These are phyloP conservation scores for Vulpes ferrilata DNA, from an alignment of 2,113 vertebrate species.

Conservation along the genomic window DNA sequence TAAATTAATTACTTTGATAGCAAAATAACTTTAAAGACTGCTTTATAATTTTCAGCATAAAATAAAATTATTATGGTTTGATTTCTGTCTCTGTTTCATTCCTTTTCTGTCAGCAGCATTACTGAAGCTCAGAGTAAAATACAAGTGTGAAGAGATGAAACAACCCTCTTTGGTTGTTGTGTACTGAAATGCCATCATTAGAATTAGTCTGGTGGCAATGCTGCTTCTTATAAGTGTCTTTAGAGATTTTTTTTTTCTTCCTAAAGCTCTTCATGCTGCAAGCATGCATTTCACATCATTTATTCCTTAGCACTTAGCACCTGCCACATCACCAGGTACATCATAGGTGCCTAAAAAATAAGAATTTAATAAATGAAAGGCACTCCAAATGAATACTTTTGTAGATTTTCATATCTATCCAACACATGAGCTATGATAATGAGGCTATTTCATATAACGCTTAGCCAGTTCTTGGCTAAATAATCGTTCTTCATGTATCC, in stretches of 20 bases:
- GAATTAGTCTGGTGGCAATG: not conserved
- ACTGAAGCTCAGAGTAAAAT: slow-evolving; percentile 12
- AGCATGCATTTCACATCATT: not conserved
- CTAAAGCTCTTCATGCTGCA: not conserved
- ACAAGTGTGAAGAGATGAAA: slow-evolving; percentile 7
- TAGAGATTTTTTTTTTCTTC: not conserved
- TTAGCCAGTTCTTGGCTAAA: not conserved
- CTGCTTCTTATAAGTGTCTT: not conserved
- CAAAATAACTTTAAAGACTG: slow-evolving; percentile 73
- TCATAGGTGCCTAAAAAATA: not conserved
- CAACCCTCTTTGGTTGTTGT: not conserved
- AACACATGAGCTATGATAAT: not conserved
- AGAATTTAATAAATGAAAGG: not conserved
- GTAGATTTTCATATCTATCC: not conserved
- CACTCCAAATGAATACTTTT: not conserved
- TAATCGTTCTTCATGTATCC: not conserved
- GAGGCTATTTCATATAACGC: not conserved
- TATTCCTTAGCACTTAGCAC: not conserved
- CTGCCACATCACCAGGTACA: not conserved
- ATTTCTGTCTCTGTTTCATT: not conserved
- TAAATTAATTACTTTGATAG: slow-evolving; percentile 79
- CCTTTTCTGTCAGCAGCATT: not conserved
- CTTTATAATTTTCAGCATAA: slow-evolving; percentile 66
- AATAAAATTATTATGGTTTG: slow-evolving; percentile 54
- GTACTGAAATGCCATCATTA: not conserved